A percentile compares a stretch with the other conserved stretches of the same genome.
Conservation (phyloP, 2,797 vertebrate genomes). For the Miichthys miiuy region DNA sequence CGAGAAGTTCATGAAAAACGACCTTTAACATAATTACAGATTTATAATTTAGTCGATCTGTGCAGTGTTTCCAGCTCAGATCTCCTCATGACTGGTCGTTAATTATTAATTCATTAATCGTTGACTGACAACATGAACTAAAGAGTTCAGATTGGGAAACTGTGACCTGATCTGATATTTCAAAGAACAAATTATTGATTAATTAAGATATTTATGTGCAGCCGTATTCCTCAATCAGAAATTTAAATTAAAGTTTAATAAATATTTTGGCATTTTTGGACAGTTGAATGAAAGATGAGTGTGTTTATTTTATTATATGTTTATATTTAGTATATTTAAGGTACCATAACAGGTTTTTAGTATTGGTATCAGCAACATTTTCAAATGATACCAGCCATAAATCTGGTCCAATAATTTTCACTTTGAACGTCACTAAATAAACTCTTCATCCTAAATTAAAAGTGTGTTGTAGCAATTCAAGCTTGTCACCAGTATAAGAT, state of each 20-base stretch:
- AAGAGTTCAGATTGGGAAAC: not conserved
- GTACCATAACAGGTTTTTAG: not conserved
- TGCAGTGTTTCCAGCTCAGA: constrained; percentile 22
- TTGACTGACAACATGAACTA: not conserved
- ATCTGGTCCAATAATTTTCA: too few species aligned
- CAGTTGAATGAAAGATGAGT: too few species aligned
- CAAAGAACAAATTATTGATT: not conserved
- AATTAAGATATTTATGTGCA: not conserved
- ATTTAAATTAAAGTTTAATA: not conserved
- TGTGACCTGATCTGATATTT: not conserved
- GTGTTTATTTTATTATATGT: too few species aligned
- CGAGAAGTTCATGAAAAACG: not conserved
- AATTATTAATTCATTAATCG: too few species aligned
- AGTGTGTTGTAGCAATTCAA: not conserved
- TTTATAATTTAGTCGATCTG: not conserved
- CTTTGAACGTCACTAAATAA: too few species aligned
- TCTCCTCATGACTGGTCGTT: not conserved
- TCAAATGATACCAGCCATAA: too few species aligned
- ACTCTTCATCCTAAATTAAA: not conserved
- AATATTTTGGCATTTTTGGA: too few species aligned
- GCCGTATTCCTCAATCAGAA: not conserved
- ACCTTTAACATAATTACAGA: not conserved
- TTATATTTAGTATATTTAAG: not conserved
- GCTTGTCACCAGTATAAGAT: not conserved
- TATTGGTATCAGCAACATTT: too few species aligned